A percentile compares a stretch with the other conserved stretches of the same genome.
Evolutionary conservation across 2,113 vertebrate genomes (phyloP).

Genomic region (Scatophagus argus): DNA sequence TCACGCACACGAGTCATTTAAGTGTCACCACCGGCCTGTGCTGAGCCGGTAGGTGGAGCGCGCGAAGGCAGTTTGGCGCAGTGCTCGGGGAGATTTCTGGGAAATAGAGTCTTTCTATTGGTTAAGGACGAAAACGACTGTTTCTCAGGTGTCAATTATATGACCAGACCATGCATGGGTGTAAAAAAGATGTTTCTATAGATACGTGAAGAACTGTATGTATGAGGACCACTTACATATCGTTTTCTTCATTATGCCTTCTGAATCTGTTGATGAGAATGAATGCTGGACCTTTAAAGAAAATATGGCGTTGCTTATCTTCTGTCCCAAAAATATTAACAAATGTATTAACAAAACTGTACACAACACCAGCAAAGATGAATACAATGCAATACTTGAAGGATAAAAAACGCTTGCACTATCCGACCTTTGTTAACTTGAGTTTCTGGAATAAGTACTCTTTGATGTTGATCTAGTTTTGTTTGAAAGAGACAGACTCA

Average conservation of each 20-base stretch:
- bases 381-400: no score
- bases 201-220: neutral
- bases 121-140: no score
- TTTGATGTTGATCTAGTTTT: no score
- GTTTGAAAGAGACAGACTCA: no score
- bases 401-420: no score
- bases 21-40: conserved; percentile 14
- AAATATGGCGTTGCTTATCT: neutral
- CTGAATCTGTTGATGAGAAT: neutral
- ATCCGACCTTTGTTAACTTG: no score
- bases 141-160: neutral
- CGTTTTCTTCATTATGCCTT: neutral
- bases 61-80: conserved; percentile 75
- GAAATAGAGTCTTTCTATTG: conserved; percentile 70
- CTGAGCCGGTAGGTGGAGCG: conserved; percentile 76
- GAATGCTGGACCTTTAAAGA: neutral
- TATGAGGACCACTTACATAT: neutral
- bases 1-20: conserved; percentile 40
- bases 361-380: no score
- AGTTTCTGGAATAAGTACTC: no score
- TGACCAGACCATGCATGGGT: neutral
- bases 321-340: neutral
- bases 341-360: neutral
- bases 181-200: neutral
- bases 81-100: conserved; percentile 66